These are phyloP conservation scores for Pygocentrus nattereri DNA, from an alignment of 2,797 vertebrate species.

Conservation along the genomic window DNA sequence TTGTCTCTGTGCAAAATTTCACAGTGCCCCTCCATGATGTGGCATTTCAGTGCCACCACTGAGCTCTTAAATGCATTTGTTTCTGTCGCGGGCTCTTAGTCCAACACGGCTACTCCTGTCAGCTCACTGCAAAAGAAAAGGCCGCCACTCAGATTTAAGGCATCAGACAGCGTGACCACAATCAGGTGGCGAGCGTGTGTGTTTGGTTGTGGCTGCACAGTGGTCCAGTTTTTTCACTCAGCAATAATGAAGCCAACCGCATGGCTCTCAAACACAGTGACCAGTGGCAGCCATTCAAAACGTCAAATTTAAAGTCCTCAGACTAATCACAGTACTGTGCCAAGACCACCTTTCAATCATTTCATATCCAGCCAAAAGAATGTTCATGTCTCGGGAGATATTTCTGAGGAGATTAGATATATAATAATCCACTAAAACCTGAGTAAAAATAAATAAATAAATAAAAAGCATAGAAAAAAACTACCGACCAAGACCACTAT, in stretches of 20 bases:
- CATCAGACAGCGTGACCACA: constrained; percentile 38
- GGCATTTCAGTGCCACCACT: constrained; percentile 44
- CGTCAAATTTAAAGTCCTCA: background rate
- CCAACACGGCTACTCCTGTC: constrained; percentile 45
- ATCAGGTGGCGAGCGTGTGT: constrained; percentile 28
- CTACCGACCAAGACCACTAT: no score
- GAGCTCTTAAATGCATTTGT: constrained; percentile 57
- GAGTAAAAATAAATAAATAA: no score
- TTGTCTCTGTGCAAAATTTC: constrained; percentile 46
- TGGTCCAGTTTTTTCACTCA: background rate
- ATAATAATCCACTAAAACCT: no score
- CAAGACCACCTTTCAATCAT: no score
- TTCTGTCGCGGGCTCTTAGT: constrained; percentile 49
- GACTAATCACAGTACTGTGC: no score
- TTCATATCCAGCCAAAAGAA: no score
- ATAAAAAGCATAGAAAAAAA: no score
- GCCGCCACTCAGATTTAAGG: constrained; percentile 40
- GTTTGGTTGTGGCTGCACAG: background rate
- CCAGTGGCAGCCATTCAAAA: background rate
- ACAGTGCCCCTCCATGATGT: constrained; percentile 46
- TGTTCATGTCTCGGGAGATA: no score
- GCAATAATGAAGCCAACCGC: background rate
- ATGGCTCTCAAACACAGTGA: background rate
- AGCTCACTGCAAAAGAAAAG: constrained; percentile 19
- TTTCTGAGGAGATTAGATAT: no score